phyloP scores from a whole-genome alignment of 2,888 invertebrate genomes.

The Latrodectus hesperus region DNA sequence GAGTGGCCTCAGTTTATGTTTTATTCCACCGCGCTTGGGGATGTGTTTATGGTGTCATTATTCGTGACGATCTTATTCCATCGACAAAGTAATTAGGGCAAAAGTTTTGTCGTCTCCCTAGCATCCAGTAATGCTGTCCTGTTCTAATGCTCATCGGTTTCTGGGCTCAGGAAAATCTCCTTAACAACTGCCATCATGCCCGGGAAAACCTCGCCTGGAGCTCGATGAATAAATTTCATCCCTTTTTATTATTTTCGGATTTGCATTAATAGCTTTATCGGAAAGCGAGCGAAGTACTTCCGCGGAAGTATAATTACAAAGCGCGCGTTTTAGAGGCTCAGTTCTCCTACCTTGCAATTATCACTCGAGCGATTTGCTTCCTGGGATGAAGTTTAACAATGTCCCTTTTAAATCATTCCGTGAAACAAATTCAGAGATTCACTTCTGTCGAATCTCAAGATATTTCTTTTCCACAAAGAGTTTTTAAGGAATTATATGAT shows the following conservation, averaged over 20 bases:
- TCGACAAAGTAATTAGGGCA: slow-evolving; percentile 34
- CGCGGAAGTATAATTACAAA: slow-evolving; percentile 23
- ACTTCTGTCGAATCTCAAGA: no score
- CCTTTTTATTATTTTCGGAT: slow-evolving; percentile 29
- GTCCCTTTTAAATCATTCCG: no score
- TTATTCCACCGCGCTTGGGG: slow-evolving; percentile 17
- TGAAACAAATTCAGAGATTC: no score
- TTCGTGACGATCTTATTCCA: slow-evolving; percentile 44
- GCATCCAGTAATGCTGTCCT: not conserved
- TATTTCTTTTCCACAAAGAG: no score
- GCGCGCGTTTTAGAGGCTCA: not conserved
- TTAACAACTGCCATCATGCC: slow-evolving; percentile 28
- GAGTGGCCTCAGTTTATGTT: slow-evolving; percentile 40
- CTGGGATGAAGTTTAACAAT: no score
- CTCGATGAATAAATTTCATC: slow-evolving; percentile 13
- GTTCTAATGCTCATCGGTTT: slow-evolving; percentile 1
- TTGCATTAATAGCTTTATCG: slow-evolving; percentile 42
- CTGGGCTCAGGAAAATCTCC: slow-evolving; percentile 7
- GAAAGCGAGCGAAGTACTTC: slow-evolving; percentile 9
- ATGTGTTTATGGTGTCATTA: slow-evolving; percentile 60
- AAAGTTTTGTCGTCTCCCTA: slow-evolving; percentile 30
- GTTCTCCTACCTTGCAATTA: no score
- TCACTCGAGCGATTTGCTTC: no score
- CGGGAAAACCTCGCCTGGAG: not conserved
- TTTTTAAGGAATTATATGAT: no score